A percentile compares a stretch with the other conserved stretches of the same genome.
Conservation (phyloP, 1,140 invertebrate species). For the Rhyacophila brunnea region DNA sequence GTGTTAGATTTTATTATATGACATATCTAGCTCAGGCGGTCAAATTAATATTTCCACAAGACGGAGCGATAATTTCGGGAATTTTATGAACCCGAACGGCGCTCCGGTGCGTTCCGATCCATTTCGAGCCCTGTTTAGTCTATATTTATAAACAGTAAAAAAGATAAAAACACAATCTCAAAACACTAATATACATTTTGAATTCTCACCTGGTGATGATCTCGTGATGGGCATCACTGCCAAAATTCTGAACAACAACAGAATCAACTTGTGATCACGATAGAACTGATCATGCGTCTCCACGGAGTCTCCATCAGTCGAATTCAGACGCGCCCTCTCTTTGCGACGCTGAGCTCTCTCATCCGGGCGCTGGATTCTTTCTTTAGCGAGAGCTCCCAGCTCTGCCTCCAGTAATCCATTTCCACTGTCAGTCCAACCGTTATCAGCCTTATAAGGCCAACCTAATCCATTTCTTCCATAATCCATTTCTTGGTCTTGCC, state of each 20-base stretch:
- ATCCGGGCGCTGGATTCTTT: neutral
- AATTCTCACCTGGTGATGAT: conserved; percentile 48
- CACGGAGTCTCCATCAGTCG: conserved; percentile 53
- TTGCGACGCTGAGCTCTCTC: conserved; percentile 8
- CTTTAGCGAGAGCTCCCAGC: neutral
- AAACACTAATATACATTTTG: too few species aligned
- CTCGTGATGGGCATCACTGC: conserved; percentile 61
- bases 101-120: too few species aligned
- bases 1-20: too few species aligned
- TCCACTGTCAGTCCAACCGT: neutral
- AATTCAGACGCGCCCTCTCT: conserved; percentile 50
- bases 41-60: too few species aligned
- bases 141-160: too few species aligned
- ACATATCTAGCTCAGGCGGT: too few species aligned
- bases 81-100: too few species aligned
- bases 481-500: too few species aligned
- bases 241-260: conserved; percentile 57
- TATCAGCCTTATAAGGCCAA: neutral
- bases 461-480: neutral
- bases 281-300: conserved; percentile 64
- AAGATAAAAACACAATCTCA: too few species aligned
- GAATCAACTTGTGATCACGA: conserved; percentile 60
- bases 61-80: too few species aligned
- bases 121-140: too few species aligned
- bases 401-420: conserved; percentile 4